Conservation (phyloP, 2,113 vertebrate species). For the Struthidea cinerea region DNA sequence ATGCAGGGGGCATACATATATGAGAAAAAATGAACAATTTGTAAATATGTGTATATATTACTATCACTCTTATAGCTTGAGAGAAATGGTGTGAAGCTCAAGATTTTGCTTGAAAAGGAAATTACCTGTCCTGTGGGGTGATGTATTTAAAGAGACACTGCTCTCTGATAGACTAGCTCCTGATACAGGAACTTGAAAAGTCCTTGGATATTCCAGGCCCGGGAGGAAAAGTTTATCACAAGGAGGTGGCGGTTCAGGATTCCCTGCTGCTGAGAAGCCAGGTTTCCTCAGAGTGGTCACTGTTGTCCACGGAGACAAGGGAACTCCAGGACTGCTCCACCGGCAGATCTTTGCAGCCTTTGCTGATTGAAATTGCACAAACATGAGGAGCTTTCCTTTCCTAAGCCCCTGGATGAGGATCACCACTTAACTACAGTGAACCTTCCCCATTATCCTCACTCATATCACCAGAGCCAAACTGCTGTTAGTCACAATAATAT, state of each 20-base stretch:
- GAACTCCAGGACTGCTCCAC: background rate
- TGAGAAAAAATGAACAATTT: background rate
- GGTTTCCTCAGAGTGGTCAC: background rate
- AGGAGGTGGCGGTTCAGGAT: background rate
- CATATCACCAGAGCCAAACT: background rate
- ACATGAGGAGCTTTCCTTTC: background rate
- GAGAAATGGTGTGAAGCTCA: background rate
- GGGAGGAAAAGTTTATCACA: background rate
- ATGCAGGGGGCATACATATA: background rate
- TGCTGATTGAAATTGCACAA: background rate
- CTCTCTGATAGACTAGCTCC: background rate
- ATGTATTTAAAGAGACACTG: background rate
- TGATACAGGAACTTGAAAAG: background rate
- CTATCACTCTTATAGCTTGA: background rate
- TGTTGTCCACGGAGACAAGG: background rate
- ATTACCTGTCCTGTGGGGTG: background rate
- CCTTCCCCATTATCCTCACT: background rate
- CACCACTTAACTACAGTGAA: background rate
- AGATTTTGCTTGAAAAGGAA: background rate
- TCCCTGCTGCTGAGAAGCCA: background rate
- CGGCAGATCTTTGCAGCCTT: background rate
- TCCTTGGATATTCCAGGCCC: background rate
- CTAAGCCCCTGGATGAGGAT: background rate
- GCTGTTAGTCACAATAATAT: too few species aligned
- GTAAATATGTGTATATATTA: background rate